phyloP scores from a whole-genome alignment of 2,113 vertebrate genomes.

The Cephalopholis sonnerati region DNA sequence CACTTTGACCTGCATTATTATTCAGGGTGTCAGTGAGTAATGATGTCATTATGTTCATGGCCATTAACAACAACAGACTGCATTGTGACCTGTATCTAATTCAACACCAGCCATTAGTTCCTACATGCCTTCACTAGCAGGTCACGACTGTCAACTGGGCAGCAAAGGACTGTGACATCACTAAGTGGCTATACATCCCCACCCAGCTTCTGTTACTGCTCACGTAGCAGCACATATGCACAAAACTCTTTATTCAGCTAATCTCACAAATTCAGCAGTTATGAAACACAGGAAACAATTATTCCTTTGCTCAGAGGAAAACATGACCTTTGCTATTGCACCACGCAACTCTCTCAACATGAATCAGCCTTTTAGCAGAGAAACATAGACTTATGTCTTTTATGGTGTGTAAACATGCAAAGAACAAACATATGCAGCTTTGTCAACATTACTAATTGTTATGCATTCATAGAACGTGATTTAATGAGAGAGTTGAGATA shows the following conservation, averaged over 20 bases:
- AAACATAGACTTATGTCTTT: background rate
- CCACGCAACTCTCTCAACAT: background rate
- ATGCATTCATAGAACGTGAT: background rate
- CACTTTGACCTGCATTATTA: conserved; percentile 26
- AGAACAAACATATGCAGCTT: background rate
- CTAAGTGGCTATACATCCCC: background rate
- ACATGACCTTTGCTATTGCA: background rate
- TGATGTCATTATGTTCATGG: background rate
- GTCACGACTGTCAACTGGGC: background rate
- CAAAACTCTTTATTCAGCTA: background rate
- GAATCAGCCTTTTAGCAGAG: background rate
- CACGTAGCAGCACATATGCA: background rate
- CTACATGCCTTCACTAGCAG: conserved; percentile 11
- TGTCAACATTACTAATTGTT: background rate
- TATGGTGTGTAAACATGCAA: background rate
- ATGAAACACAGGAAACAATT: conserved; percentile 15
- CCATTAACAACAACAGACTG: conserved; percentile 23
- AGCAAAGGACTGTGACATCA: background rate
- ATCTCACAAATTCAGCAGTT: conserved; percentile 1
- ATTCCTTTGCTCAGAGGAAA: conserved; percentile 5
- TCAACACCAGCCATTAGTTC: background rate
- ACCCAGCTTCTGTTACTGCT: background rate
- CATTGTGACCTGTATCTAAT: conserved; percentile 34
- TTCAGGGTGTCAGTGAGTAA: conserved; percentile 7
- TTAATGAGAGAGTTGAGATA: conserved; percentile 5